phyloP scores from a whole-genome alignment of 2,113 vertebrate genomes.

The Pseudorasbora parva region DNA sequence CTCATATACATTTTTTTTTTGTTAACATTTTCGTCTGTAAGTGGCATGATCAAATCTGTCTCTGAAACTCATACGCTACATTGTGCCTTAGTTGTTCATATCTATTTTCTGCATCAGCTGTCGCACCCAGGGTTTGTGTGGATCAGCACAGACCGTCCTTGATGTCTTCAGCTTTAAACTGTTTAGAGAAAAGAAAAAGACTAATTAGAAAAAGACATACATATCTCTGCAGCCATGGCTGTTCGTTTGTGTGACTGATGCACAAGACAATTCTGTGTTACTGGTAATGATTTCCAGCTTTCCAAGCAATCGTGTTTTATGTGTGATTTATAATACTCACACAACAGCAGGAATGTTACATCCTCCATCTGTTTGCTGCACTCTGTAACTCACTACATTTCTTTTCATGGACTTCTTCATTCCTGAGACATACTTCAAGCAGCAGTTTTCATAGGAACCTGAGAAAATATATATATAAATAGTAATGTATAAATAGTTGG shows the following conservation, averaged over 20 bases:
- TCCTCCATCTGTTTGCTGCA: constrained; percentile 75
- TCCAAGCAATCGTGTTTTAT: background rate
- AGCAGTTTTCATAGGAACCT: constrained; percentile 77
- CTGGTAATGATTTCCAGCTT: background rate
- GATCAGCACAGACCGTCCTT: constrained; percentile 49
- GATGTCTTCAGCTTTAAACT: constrained; percentile 6
- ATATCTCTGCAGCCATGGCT: background rate
- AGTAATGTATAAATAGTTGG: too few relatives aligned
- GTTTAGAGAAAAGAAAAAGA: background rate
- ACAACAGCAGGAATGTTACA: constrained; percentile 76
- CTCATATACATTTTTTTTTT: background rate
- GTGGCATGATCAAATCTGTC: too few relatives aligned
- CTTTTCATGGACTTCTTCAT: rapidly evolving
- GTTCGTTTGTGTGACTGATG: background rate
- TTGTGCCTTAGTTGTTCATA: rapidly evolving
- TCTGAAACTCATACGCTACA: background rate
- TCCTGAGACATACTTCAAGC: constrained; percentile 46
- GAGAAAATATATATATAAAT: too few relatives aligned
- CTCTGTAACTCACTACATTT: constrained; percentile 58
- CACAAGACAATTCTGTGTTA: background rate
- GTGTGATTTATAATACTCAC: constrained; percentile 66
- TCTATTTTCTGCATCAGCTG: background rate
- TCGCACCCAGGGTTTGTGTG: background rate
- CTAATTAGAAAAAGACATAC: background rate
- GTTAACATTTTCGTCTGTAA: background rate